phyloP scores from a whole-genome alignment of 2,888 invertebrate species.

The Cataglyphis rosenhaueri region DNA sequence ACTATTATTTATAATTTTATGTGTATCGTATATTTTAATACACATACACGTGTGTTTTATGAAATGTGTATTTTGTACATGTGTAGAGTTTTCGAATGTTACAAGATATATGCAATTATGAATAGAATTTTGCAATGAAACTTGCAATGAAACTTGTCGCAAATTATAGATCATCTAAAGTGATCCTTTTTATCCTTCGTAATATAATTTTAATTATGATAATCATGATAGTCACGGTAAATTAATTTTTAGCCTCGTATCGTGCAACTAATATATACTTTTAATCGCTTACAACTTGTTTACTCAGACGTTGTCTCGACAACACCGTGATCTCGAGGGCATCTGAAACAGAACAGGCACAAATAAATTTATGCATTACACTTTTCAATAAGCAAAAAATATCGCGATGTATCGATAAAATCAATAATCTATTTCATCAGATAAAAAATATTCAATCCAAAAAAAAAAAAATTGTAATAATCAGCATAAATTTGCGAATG shows the following conservation, averaged over 20 bases:
- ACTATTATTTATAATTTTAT: neutral
- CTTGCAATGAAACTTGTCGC: neutral
- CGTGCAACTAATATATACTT: neutral
- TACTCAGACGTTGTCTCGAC: constrained; percentile 79
- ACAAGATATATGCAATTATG: neutral
- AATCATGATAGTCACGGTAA: neutral
- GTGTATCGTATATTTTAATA: neutral
- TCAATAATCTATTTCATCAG: neutral
- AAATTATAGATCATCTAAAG: neutral
- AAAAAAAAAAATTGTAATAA: neutral
- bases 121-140: neutral
- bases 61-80: neutral
- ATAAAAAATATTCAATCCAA: neutral
- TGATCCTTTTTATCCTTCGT: neutral
- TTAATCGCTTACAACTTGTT: constrained; percentile 77
- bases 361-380: neutral
- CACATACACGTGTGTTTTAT: neutral
- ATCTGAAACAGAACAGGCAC: constrained; percentile 78
- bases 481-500: neutral
- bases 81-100: neutral
- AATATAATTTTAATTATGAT: neutral
- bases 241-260: neutral
- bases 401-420: neutral
- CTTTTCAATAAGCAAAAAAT: neutral
- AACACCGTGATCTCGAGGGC: constrained; percentile 78